A percentile compares a stretch with the other conserved stretches of the same genome.
Conservation (phyloP, 2,888 invertebrate species). For the Diogma glabrata region DNA sequence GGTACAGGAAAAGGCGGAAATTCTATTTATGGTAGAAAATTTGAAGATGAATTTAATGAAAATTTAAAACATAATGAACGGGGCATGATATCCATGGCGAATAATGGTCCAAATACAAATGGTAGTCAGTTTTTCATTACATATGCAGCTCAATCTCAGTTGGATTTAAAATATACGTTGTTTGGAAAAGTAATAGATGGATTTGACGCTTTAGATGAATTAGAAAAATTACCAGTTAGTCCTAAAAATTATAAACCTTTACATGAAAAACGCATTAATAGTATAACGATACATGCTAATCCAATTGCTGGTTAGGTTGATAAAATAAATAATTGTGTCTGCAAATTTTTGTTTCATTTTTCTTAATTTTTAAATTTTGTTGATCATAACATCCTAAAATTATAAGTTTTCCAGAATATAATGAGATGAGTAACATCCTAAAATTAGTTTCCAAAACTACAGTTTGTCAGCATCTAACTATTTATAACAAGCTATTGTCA, state of each 20-base stretch:
- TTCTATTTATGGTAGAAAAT: slow-evolving; percentile 93
- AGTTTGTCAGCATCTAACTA: too few relatives aligned
- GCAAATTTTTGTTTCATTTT: too few relatives aligned
- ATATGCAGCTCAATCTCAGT: slow-evolving; percentile 85
- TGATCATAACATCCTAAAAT: too few relatives aligned
- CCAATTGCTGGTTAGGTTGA: slow-evolving; percentile 66
- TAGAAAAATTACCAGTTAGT: slow-evolving; percentile 91
- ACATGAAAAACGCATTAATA: slow-evolving; percentile 75
- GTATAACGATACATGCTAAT: slow-evolving; percentile 94
- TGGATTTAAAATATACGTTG: slow-evolving; percentile 93
- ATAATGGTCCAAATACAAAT: slow-evolving; percentile 96
- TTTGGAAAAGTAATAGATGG: slow-evolving; percentile 99
- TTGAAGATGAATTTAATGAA: slow-evolving; percentile 95
- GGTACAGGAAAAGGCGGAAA: slow-evolving; percentile 94
- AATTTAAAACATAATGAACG: slow-evolving; percentile 82
- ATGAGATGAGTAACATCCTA: too few relatives aligned
- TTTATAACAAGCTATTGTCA: too few relatives aligned
- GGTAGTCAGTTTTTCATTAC: slow-evolving; percentile 96
- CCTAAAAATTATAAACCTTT: slow-evolving; percentile 85
- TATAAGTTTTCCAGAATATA: too few relatives aligned
- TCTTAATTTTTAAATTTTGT: too few relatives aligned
- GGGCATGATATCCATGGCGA: slow-evolving; percentile 94
- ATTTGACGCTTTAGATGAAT: slow-evolving; percentile 85
- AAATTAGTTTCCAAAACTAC: too few relatives aligned
- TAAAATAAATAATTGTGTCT: too few relatives aligned